Evolutionary conservation across 2,888 invertebrate genomes (phyloP), one percentile per base, ranked within the genome.

Genomic region (Stenolophus ochropezus): DNA sequence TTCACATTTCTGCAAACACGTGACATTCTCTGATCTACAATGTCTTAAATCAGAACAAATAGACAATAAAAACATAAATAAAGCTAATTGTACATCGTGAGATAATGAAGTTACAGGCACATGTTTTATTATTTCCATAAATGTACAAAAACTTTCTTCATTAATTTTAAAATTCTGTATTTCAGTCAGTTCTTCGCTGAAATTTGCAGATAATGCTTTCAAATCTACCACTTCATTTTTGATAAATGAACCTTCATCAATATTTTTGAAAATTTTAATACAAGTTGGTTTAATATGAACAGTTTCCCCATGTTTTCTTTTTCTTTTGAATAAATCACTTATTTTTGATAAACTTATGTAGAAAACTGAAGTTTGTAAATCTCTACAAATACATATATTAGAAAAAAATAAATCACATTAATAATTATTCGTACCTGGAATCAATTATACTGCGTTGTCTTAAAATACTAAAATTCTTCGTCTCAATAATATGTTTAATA

Each of bases 21-120:
- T 69, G 16, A 77, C 80, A 25, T 71, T 83, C 69, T 53, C 73
- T 11, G 20, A 21, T 84, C 73, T 53, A 23, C 16, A 42, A 23
- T 20, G 69, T 61, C 65, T 83, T 25, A 87, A 76, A 84, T 88
- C 87, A 76, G 82, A 85, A 69, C 86, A 85, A 25, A 89, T 80
- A 6, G 87, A 84, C 74, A 86, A 83, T 11, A 89, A 83, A 83
- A 86, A 87, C 14, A 88, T 71, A 4, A 88, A 83, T 27, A 85
- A 83, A 51, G 86, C 81, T 78, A 86, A 85, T 80, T 87, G 86
- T 2, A 85, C 69, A 18, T 84, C 74, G 65, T 84, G 83, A 49
- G 84, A 78, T 71, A 86, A 84, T 81, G 84, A 87, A 27, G 87
- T 83, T 18, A 87, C 81, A 0, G 88, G 88, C 74, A 88, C 83